Percentiles rank a stretch among this genome's conserved stretches.
Conservation (phyloP, 1,140 invertebrate species). For the Watersipora subatra region DNA sequence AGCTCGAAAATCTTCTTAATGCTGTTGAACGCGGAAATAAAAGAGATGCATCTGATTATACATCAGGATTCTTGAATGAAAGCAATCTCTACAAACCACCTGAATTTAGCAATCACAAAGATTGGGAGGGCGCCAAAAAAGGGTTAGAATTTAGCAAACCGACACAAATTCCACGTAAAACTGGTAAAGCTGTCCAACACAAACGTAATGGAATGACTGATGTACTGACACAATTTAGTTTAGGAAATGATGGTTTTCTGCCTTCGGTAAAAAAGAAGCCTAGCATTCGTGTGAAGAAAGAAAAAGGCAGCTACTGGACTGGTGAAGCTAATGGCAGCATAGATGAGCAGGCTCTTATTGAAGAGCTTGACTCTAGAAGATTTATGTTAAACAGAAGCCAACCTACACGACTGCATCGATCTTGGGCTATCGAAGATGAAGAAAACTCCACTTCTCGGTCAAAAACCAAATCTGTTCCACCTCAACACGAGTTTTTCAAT, state of each 20-base stretch:
- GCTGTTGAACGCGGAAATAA: conserved; percentile 25
- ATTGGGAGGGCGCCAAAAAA: conserved; percentile 15
- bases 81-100: conserved; percentile 20
- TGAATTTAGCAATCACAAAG: conserved; percentile 6
- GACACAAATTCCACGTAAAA: not conserved
- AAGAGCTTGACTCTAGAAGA: conserved; percentile 19
- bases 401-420: not conserved
- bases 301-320: not conserved
- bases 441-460: conserved; percentile 19
- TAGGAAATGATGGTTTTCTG: conserved; percentile 9
- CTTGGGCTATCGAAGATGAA: conserved; percentile 2
- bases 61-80: conserved; percentile 30
- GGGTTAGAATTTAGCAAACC: not conserved
- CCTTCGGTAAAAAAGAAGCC: not conserved
- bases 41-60: conserved; percentile 24
- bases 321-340: conserved; percentile 1
- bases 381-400: not conserved
- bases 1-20: conserved; percentile 23
- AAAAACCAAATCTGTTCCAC: not conserved
- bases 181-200: no score
- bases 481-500: not conserved
- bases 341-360: conserved; percentile 17
- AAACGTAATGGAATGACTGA: not conserved
- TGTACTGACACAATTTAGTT: not conserved
- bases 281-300: no score